phyloP scores from a whole-genome alignment of 2,113 vertebrate species.

The Aptenodytes forsteri region DNA sequence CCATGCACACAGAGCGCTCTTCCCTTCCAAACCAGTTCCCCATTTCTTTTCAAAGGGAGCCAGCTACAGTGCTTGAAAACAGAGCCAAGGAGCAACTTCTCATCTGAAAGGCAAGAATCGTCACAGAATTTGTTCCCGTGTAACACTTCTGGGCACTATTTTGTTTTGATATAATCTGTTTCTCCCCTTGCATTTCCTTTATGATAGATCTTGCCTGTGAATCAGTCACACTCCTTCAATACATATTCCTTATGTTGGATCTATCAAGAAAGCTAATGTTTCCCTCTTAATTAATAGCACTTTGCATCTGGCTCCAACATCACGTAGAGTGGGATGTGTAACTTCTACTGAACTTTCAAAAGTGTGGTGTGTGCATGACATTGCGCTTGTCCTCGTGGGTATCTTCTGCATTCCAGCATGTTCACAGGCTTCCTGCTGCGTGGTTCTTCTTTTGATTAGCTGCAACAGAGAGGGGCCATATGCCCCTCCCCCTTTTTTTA shows the following conservation, averaged over 20 bases:
- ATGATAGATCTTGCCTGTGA: background rate
- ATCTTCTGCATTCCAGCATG: background rate
- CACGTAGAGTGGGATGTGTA: background rate
- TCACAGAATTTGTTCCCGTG: background rate
- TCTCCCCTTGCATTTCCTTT: background rate
- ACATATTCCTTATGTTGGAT: background rate
- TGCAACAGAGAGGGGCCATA: background rate
- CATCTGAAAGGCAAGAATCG: background rate
- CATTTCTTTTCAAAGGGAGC: background rate
- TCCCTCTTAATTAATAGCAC: background rate
- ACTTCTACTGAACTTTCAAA: background rate
- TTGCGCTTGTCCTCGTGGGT: background rate
- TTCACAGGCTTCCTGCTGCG: background rate
- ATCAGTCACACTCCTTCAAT: background rate
- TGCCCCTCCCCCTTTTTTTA: accelerated
- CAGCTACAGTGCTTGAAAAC: background rate
- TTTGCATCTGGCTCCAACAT: background rate
- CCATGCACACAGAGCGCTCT: background rate
- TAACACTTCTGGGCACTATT: background rate
- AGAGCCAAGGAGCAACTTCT: background rate
- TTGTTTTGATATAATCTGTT: background rate
- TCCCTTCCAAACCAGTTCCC: background rate
- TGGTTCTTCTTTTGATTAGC: background rate
- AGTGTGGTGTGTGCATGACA: background rate
- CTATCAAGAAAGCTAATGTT: background rate